Base-by-base conservation (phyloP, 2,888 invertebrate species). In the Andrena minutula region DNA sequence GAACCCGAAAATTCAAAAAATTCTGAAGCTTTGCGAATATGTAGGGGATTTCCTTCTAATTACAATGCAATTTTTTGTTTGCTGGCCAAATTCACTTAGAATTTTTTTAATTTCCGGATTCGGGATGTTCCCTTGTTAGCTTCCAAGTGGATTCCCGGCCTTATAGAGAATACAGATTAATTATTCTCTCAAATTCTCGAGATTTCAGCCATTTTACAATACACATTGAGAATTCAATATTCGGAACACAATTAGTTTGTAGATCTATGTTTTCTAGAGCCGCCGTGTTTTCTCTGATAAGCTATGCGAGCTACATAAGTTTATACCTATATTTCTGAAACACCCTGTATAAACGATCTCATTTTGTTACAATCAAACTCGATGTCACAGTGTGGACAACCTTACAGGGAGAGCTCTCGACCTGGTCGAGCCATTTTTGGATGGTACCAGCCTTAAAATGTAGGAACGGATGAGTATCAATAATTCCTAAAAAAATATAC, bases 351-450 rank as follows among this genome's bases (percentile, higher is more conserved):
- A 53, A 35, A 23, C 35, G 4, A 30, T 76, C 32, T 49, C 32
- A 20, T 49, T 79, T 61, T 20, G 1, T 23, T 28, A 10, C 30
- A 16, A 61, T 6, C 28, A 75, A 70, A 70, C 16, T 51, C 30
- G 26, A 47, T 8, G 16, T 58, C 6, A 23, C 12, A 1, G 2
- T 20, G 5, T 30, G 35, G 51, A 32, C 10, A 20, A 68, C 68
- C 35, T 71, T 56, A 23, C 10, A 23, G 10, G 12, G 3, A 20
- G 23, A 26, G 23, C 10, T 8, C 1, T 23, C 10, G 23, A 23
- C 56, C 23, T 26, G 10, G 4, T 23, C 26, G 23, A 56, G 4
- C 10, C 23, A 10, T 53, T 53, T 53, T 53, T 53, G 0, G 2
- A 53, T 53, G 53, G 3, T 8, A 53, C 3, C 53, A n/a, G 20